Conservation (phyloP, 1,140 invertebrate species). For the Drosophila repletoides region DNA sequence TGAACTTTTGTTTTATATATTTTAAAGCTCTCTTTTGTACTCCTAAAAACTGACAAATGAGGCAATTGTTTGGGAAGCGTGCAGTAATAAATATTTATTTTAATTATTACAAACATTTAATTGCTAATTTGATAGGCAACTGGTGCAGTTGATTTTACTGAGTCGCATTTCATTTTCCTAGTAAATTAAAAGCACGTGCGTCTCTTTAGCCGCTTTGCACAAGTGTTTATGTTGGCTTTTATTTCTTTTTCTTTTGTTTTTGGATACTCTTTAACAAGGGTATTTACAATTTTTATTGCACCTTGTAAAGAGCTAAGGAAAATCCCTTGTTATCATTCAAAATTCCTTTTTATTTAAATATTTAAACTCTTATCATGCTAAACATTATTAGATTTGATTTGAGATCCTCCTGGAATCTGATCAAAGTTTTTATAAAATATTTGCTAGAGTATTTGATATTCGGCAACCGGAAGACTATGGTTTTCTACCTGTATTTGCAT, state of each 20-base stretch:
- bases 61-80: slow-evolving; percentile 7
- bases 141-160: not conserved
- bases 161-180: not conserved
- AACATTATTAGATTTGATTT: no score
- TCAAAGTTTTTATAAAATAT: not conserved
- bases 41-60: slow-evolving; percentile 7
- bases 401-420: no score
- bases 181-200: slow-evolving; percentile 19
- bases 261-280: no score
- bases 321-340: no score
- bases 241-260: no score
- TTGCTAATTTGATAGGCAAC: slow-evolving; percentile 7
- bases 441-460: slow-evolving; percentile 1
- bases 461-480: no score
- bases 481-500: slow-evolving; percentile 9
- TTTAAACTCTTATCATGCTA: no score
- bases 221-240: slow-evolving; percentile 25
- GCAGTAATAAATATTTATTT: not conserved
- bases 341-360: no score
- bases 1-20: slow-evolving; percentile 47
- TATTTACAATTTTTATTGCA: no score
- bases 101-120: slow-evolving; percentile 4
- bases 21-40: slow-evolving; percentile 18
- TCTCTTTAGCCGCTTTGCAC: slow-evolving; percentile 27
- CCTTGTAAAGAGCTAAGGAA: no score